Conservation (phyloP, 2,113 vertebrate genomes). For the Myxocyprinus asiaticus region DNA sequence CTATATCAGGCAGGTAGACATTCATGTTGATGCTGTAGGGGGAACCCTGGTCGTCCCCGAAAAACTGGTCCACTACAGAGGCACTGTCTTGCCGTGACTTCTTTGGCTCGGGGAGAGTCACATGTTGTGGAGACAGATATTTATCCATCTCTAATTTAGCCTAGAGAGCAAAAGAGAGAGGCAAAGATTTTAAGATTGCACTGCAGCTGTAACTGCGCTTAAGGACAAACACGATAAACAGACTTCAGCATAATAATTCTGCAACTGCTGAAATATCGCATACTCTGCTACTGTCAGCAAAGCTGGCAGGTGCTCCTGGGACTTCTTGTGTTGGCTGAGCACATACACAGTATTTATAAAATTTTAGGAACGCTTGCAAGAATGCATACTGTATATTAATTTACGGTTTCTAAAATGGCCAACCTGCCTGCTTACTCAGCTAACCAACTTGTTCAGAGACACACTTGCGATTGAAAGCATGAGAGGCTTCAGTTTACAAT, state of each 20-base stretch:
- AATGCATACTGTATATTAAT: slow-evolving; percentile 6
- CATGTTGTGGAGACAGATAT: slow-evolving; percentile 86
- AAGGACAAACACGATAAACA: slow-evolving; percentile 7
- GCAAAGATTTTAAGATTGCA: background rate
- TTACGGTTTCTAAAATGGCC: slow-evolving; percentile 2
- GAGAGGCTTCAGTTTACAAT: background rate
- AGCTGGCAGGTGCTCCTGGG: background rate
- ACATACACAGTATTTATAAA: background rate
- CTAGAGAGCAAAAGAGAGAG: slow-evolving; percentile 68
- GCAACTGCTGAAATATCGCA: slow-evolving; percentile 34
- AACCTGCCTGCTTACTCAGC: slow-evolving; percentile 17
- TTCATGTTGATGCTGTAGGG: slow-evolving; percentile 99
- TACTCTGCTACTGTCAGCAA: slow-evolving; percentile 7
- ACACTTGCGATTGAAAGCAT: background rate
- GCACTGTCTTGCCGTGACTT: slow-evolving; percentile 86
- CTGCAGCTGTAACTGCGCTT: background rate
- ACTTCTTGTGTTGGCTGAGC: slow-evolving; percentile 8
- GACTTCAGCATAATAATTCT: background rate
- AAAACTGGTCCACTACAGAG: slow-evolving; percentile 89
- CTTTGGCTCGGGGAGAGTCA: slow-evolving; percentile 78
- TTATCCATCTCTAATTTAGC: slow-evolving; percentile 96
- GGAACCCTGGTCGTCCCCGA: slow-evolving; percentile 84
- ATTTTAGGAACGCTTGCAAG: slow-evolving; percentile 16
- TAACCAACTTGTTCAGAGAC: background rate
- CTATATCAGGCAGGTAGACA: slow-evolving; percentile 90